Percentiles rank a stretch among this genome's conserved stretches.
Conservation (phyloP, 2,888 invertebrate species). For the Perdita meconis region DNA sequence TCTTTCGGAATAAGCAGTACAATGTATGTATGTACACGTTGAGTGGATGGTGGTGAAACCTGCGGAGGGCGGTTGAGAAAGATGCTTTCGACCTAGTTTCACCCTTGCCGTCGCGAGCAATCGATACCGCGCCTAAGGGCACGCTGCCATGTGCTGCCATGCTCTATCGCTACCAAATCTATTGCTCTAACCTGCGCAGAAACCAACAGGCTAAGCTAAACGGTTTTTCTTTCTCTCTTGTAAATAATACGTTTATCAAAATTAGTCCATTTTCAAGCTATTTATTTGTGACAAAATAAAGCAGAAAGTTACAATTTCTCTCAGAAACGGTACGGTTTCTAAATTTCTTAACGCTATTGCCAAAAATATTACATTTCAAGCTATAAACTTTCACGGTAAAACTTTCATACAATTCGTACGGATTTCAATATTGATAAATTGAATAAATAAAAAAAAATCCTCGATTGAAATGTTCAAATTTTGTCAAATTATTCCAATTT, state of each 20-base stretch:
- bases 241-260: not conserved
- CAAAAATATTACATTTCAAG: slow-evolving; percentile 13
- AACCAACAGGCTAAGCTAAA: slow-evolving; percentile 9
- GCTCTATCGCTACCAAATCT: slow-evolving; percentile 43
- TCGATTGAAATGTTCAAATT: no score
- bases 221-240: not conserved
- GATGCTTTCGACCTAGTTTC: slow-evolving; percentile 82
- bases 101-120: slow-evolving; percentile 76
- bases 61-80: slow-evolving; percentile 59
- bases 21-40: no score
- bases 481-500: no score
- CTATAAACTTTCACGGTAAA: no score
- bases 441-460: no score
- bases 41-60: slow-evolving; percentile 20
- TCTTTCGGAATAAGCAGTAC: slow-evolving; percentile 29
- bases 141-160: slow-evolving; percentile 22
- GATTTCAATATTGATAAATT: no score
- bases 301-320: not conserved
- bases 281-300: slow-evolving; percentile 17
- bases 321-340: not conserved
- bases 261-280: slow-evolving; percentile 22
- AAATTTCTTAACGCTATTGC: not conserved
- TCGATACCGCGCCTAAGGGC: slow-evolving; percentile 77
- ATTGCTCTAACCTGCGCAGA: slow-evolving; percentile 40
- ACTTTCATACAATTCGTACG: no score